These are phyloP conservation scores for Syrrhaptes paradoxus DNA, from an alignment of 2,113 vertebrate genomes.

Conservation along the genomic window DNA sequence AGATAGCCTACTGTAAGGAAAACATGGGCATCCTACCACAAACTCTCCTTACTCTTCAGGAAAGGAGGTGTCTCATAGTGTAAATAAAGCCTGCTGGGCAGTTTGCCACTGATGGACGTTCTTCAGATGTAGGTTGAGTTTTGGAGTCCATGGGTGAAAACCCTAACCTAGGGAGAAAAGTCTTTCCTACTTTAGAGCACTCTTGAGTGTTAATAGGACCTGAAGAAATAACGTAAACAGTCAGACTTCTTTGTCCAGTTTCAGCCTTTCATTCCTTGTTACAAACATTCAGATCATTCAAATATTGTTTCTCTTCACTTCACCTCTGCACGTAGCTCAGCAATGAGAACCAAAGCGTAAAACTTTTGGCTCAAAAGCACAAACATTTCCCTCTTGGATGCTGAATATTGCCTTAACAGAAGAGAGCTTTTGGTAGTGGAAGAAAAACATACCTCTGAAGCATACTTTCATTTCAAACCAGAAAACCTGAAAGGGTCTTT, in stretches of 20 bases:
- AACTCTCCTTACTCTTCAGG: background rate
- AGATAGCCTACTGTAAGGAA: background rate
- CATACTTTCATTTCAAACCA: background rate
- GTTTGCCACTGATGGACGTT: background rate
- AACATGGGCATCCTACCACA: background rate
- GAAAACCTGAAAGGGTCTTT: background rate
- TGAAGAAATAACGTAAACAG: background rate
- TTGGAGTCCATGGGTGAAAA: background rate
- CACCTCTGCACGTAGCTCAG: fast-evolving
- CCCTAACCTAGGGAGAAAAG: background rate
- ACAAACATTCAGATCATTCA: background rate
- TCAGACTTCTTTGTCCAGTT: background rate
- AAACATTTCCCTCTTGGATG: background rate
- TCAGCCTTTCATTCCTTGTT: background rate
- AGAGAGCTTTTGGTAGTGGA: background rate
- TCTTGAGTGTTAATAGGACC: background rate
- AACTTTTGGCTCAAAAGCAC: background rate
- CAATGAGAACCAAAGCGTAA: background rate
- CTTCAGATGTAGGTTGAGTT: background rate
- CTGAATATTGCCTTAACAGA: background rate
- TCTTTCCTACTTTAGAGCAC: background rate
- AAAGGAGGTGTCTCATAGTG: background rate
- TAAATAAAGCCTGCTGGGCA: background rate
- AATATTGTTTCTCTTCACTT: background rate
- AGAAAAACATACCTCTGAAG: background rate